Evolutionary conservation across 2,113 vertebrate species (phyloP), one percentile per base, ranked within the genome.

Genomic region (Rafetus swinhoei): DNA sequence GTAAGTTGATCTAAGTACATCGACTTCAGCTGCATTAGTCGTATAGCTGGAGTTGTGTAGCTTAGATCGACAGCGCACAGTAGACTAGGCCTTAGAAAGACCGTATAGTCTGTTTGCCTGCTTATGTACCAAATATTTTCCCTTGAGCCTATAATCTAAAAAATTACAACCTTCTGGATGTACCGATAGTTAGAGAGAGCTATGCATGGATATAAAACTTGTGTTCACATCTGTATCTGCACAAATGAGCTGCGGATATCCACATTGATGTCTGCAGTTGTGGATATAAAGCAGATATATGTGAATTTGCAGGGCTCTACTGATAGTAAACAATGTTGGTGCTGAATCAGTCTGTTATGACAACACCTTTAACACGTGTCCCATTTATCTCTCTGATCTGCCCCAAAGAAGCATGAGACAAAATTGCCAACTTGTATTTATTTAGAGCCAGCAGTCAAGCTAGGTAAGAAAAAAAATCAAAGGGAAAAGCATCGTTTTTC

Each of bases 371-470:
- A 81, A 86, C 86, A 82, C 54, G 59, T 2, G 3, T 82, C 55
- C 6, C 13, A 35, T 77, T 50, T 77, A 77, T 91, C 59, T 0
- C 0, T 0, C 0, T 59, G 79, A 53, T 14, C 29, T 82, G 55
- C 39, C 85, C 85, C 89, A 83, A 85, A 93, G 60, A 85, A 59
- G 80, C 11, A 65, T 89, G 82, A 76, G 65, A 82, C 45, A 88
- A 60, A 85, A 86, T 93, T 82, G 88, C 74, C 92, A 90, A 93
- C 77, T 96, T 55, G 80, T 90, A 92, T 95, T 90, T 95, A 89
- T 60, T 93, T 96, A 65, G 85, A 21, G 19, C 88, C 15, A 83
- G 81, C 84, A 80, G 4, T 54, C 84, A 0, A 55, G 29, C 35
- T 35, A 24, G 12, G 29, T 53, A 56, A n/a, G 74, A 39, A 93